Evolutionary conservation across 1,140 invertebrate species (phyloP).

Genomic region (Meloidogyne exigua): DNA sequence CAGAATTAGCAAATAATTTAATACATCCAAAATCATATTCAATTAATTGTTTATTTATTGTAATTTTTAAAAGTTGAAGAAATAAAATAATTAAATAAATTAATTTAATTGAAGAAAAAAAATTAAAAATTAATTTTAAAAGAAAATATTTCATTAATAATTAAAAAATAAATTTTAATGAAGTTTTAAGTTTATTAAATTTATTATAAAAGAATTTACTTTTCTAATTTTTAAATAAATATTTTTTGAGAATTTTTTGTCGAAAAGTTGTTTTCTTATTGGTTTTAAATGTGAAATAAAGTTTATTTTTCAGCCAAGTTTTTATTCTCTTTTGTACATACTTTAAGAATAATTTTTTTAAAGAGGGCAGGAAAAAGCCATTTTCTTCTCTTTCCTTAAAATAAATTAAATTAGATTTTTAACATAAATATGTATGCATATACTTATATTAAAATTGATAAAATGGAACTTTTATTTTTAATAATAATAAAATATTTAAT

Average conservation of each 20-base stretch:
- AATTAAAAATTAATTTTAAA: too few relatives aligned
- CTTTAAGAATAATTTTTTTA: too few relatives aligned
- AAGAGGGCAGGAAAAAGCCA: not conserved
- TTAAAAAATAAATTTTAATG: not conserved
- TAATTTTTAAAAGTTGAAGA: not conserved
- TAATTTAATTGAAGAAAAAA: not conserved
- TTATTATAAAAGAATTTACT: not conserved
- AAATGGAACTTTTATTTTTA: too few relatives aligned
- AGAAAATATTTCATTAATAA: not conserved
- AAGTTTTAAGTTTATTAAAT: too few relatives aligned
- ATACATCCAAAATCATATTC: not conserved
- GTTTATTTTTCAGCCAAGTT: not conserved
- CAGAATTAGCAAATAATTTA: not conserved
- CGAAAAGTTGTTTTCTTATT: too few relatives aligned
- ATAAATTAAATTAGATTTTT: not conserved
- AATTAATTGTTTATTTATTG: not conserved
- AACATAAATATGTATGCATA: too few relatives aligned
- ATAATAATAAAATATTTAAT: too few relatives aligned
- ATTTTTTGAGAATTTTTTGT: too few relatives aligned
- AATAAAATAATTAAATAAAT: not conserved
- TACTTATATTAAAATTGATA: too few relatives aligned
- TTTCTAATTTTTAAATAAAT: not conserved
- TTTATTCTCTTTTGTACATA: not conserved
- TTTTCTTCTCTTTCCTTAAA: not conserved
- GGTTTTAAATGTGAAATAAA: too few relatives aligned